phyloP scores from a whole-genome alignment of 2,888 invertebrate genomes.

The Crossocerus cetratus region DNA sequence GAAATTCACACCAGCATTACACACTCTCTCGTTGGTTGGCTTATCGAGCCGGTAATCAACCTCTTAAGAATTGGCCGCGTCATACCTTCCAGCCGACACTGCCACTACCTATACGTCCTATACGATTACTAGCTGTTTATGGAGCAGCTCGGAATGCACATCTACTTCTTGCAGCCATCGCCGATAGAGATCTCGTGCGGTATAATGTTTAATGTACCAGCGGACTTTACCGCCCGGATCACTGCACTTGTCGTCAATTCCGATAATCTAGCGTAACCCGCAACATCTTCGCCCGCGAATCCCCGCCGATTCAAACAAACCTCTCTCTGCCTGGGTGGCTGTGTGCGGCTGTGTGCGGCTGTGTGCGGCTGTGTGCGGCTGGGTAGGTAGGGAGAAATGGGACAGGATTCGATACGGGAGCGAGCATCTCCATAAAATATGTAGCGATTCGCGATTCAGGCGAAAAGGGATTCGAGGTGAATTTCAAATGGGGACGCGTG shows the following conservation, averaged over 20 bases:
- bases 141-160: no score
- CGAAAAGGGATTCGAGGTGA: conserved; percentile 22
- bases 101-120: no score
- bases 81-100: no score
- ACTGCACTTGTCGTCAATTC: not conserved
- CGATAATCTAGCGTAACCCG: not conserved
- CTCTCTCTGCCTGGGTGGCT: no score
- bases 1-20: conserved; percentile 16
- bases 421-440: conserved; percentile 39
- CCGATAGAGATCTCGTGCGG: no score
- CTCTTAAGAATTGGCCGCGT: no score
- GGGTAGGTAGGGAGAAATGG: conserved; percentile 12
- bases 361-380: conserved; percentile 7
- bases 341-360: conserved; percentile 9
- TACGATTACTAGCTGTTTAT: no score
- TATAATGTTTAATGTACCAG: no score
- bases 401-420: conserved; percentile 22
- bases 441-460: conserved; percentile 40
- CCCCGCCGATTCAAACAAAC: no score
- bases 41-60: conserved; percentile 1
- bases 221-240: no score
- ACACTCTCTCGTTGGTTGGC: conserved; percentile 9
- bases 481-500: conserved; percentile 30
- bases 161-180: no score
- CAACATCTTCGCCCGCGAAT: not conserved